Evolutionary conservation across 2,113 vertebrate species (phyloP).

Genomic region (Etheostoma cragini): DNA sequence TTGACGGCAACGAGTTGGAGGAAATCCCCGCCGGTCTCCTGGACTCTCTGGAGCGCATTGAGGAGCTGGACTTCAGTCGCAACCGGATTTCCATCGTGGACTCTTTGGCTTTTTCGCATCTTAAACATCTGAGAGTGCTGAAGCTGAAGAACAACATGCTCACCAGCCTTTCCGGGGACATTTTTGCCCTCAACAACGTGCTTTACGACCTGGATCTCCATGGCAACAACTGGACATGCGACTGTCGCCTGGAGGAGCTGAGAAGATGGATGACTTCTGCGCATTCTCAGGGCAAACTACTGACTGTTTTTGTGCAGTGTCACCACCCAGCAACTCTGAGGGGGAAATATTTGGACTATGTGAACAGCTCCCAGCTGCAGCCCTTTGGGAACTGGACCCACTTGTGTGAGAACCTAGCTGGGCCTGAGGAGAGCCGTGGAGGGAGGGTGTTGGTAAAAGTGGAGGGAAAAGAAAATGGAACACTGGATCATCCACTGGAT

Average conservation of each 20-base stretch:
- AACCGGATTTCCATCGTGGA: conserved; percentile 87
- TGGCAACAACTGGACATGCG: conserved; percentile 95
- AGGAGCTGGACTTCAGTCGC: conserved; percentile 90
- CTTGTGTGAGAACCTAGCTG: conserved; percentile 58
- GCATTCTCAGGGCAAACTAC: conserved; percentile 89
- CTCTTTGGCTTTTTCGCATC: conserved; percentile 82
- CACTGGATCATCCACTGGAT: no score
- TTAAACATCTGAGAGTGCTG: conserved; percentile 86
- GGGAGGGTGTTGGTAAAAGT: conserved; percentile 52
- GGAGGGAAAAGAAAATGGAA: conserved; percentile 16
- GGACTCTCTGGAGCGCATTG: conserved; percentile 88
- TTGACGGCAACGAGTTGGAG: conserved; percentile 90
- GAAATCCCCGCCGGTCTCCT: conserved; percentile 87
- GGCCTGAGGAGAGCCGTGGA: conserved; percentile 66
- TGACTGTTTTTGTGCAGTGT: conserved; percentile 92
- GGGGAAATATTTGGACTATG: conserved; percentile 92
- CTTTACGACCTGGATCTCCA: conserved; percentile 92
- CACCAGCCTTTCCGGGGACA: conserved; percentile 86
- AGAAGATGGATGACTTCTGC: conserved; percentile 90
- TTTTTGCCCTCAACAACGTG: conserved; percentile 86
- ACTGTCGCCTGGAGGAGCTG: conserved; percentile 89
- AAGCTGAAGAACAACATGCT: conserved; percentile 91
- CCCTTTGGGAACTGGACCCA: conserved; percentile 72
- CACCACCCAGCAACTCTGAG: conserved; percentile 85
- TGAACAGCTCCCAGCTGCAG: conserved; percentile 87